Base-by-base conservation (phyloP, 1,140 invertebrate species). In the Hycleus phaleratus region DNA sequence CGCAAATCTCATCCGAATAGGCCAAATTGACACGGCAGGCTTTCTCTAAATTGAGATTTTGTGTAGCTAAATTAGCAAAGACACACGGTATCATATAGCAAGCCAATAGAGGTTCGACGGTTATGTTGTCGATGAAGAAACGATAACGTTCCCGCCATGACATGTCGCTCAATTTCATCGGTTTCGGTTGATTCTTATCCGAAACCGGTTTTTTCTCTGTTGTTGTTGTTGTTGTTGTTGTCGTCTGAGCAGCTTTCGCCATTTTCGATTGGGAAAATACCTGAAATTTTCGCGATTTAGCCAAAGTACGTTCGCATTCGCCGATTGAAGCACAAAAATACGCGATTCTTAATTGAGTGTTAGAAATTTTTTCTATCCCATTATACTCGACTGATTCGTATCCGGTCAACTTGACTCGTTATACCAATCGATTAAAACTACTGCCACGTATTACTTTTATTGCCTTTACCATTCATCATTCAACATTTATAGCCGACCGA, bases 31-130 rank as follows among this genome's bases (percentile, higher is more conserved):
- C 87, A 51, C 87, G 75, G 67, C 90, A 93, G 0, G 89, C 88
- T 72, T 91, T 91, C 71, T 91, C 88, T 64, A 91, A 77, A 66
- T 88, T 90, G 10, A 93, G 75, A 73, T 91, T 90, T 71, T 89
- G 86, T 10, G 85, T 88, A 12, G 87, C 87, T 40, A 90, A 70
- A n/a, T 82, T 82, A 1, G 87, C 85, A 1, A 90, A 73, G 10
- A 89, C 86, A 56, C 85, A 86, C 1, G 87, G 85, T 77, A 90
- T 88, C 10, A 90, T 87, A 68, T 88, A 90, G 60, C 85, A 85
- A 0, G 85, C 85, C 38, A 90, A 70, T 74, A 90, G 85, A 0
- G 87, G 87, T 67, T 91, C 88, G 3, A 90, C 86, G 0, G 88
- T 90, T 38, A 88, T 85, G 64, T 88, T 82, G 32, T 79, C 77